Evolutionary conservation across 2,113 vertebrate genomes (phyloP).

Genomic region (Hippocampus comes): DNA sequence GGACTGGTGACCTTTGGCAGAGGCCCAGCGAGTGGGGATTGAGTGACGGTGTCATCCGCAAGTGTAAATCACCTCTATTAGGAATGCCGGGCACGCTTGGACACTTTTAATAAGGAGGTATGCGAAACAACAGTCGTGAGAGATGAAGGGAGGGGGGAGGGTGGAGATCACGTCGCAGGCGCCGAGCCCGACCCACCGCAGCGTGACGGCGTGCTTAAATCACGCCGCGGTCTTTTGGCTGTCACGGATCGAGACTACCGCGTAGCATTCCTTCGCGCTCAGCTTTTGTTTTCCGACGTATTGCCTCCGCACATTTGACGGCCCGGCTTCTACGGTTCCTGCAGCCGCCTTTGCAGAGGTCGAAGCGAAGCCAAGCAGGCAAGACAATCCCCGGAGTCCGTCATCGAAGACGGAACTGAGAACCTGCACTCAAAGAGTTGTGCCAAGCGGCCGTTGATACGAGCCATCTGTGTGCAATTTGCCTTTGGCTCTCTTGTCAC

Average conservation of each 20-base stretch:
- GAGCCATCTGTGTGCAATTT: constrained; percentile 63
- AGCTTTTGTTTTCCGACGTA: constrained; percentile 13
- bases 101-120: constrained; percentile 69
- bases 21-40: constrained; percentile 59
- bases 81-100: constrained; percentile 60
- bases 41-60: constrained; percentile 66
- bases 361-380: constrained; percentile 15
- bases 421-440: constrained; percentile 24
- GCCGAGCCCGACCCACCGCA: constrained; percentile 35
- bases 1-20: constrained; percentile 63
- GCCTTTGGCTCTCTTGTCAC: constrained; percentile 47
- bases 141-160: constrained; percentile 23
- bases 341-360: constrained; percentile 2
- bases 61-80: constrained; percentile 73
- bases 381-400: constrained; percentile 29
- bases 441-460: constrained; percentile 44
- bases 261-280: background rate
- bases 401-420: constrained; percentile 28
- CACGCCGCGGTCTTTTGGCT: background rate
- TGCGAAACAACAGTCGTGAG: constrained; percentile 69
- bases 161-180: constrained; percentile 37
- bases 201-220: background rate
- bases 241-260: background rate
- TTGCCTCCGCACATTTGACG: constrained; percentile 18
- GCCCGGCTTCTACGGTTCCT: background rate